Conservation (phyloP, 1,140 invertebrate genomes). For the Lethrus apterus region DNA sequence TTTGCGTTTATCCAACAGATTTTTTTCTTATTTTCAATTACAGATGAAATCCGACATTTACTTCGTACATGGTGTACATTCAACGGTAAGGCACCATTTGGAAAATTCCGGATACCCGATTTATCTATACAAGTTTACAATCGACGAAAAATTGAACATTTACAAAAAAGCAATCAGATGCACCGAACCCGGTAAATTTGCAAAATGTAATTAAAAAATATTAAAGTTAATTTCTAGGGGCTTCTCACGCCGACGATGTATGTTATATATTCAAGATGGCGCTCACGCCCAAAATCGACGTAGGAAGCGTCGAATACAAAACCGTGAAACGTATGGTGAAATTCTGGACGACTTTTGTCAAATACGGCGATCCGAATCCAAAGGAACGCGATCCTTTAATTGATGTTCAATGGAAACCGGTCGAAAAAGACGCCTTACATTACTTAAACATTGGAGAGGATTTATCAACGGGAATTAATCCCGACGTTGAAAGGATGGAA, state of each 20-base stretch:
- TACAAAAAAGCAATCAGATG: not conserved
- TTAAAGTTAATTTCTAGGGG: not conserved
- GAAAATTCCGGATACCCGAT: not conserved
- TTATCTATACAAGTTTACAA: conserved; percentile 11
- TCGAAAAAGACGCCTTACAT: conserved; percentile 17
- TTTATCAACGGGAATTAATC: conserved; percentile 22
- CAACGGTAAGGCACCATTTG: not conserved
- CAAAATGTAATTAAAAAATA: not conserved
- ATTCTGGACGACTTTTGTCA: conserved; percentile 45
- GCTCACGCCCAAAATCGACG: conserved; percentile 12
- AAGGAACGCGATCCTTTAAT: conserved; percentile 13
- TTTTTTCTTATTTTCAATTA: conserved; percentile 2
- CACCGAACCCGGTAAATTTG: not conserved
- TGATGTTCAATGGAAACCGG: conserved; percentile 20
- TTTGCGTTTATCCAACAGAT: no score
- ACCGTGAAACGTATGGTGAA: conserved; percentile 26
- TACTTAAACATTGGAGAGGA: conserved; percentile 29
- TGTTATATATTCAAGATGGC: conserved; percentile 23
- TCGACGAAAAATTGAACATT: conserved; percentile 10
- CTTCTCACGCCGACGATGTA: conserved; percentile 26
- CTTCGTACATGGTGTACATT: not conserved
- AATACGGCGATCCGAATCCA: conserved; percentile 31
- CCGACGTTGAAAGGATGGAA: conserved; percentile 26
- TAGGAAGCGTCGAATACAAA: conserved; percentile 15
- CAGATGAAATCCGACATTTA: conserved; percentile 10